These are phyloP conservation scores for Pogoniulus pusillus DNA, from an alignment of 2,797 vertebrate genomes.

Conservation along the genomic window DNA sequence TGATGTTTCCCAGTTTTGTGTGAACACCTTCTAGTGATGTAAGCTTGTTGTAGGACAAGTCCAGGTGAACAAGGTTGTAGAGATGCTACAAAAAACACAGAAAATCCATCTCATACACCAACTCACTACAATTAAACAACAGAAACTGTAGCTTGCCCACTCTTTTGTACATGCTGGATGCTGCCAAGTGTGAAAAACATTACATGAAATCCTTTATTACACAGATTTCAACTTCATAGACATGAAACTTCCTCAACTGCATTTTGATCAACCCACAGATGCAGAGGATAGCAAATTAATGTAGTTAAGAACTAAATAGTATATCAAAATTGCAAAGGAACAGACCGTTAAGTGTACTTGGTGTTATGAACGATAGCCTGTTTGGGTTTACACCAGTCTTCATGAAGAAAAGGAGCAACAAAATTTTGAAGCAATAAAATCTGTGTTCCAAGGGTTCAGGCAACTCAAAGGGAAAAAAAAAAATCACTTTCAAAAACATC, in stretches of 20 bases:
- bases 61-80: constrained; percentile 96
- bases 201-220: background rate
- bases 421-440: background rate
- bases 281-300: background rate
- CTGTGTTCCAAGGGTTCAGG: background rate
- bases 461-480: background rate
- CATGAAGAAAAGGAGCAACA: background rate
- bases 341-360: background rate
- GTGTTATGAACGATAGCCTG: background rate
- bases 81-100: constrained; percentile 82
- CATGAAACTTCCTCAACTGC: background rate
- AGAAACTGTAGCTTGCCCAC: background rate
- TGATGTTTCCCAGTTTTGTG: constrained; percentile 95
- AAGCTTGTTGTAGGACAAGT: constrained; percentile 93
- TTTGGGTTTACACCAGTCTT: background rate
- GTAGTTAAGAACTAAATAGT: background rate
- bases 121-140: background rate
- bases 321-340: background rate
- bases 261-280: background rate
- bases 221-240: background rate
- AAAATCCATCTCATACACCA: background rate
- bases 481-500: background rate
- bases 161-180: background rate
- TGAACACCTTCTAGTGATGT: constrained; percentile 87
- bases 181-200: background rate